Evolutionary conservation across 2,888 invertebrate species (phyloP).

Genomic region (Stegana nigrithorax): DNA sequence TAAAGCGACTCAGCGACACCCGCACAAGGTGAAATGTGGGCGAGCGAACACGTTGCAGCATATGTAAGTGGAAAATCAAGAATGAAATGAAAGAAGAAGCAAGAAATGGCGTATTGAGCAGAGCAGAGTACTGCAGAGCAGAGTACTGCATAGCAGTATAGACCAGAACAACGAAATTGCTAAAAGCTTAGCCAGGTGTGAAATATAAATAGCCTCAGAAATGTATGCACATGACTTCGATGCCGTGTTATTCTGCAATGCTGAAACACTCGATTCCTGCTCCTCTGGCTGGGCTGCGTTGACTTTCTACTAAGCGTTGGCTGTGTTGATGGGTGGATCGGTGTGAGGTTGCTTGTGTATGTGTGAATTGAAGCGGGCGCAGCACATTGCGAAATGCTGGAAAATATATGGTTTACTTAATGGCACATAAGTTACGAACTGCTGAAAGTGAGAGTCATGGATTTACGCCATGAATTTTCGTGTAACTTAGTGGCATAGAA

Average conservation of each 20-base stretch:
- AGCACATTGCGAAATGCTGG: neutral
- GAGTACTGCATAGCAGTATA: too few species aligned
- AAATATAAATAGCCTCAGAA: slow-evolving; percentile 52
- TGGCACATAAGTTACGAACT: slow-evolving; percentile 6
- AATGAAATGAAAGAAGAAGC: neutral
- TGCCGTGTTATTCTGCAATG: too few species aligned
- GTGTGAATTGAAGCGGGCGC: too few species aligned
- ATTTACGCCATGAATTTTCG: too few species aligned
- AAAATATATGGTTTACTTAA: slow-evolving; percentile 12
- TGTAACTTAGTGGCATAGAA: too few species aligned
- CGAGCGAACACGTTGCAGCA: too few species aligned
- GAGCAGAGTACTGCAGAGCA: slow-evolving; percentile 7
- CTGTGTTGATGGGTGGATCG: too few species aligned
- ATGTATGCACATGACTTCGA: slow-evolving; percentile 32
- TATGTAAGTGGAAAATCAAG: neutral
- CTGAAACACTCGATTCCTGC: too few species aligned
- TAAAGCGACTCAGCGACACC: neutral
- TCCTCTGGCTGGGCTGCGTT: too few species aligned
- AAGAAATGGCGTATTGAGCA: neutral
- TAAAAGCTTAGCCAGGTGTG: slow-evolving; percentile 53
- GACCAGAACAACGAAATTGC: too few species aligned
- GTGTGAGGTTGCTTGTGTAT: too few species aligned
- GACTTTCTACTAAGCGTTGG: too few species aligned
- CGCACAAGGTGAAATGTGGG: neutral
- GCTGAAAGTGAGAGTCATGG: neutral